A percentile compares a stretch with the other conserved stretches of the same genome.
These are phyloP conservation scores for Drusus annulatus DNA, from an alignment of 1,140 invertebrate species.

Conservation along the genomic window DNA sequence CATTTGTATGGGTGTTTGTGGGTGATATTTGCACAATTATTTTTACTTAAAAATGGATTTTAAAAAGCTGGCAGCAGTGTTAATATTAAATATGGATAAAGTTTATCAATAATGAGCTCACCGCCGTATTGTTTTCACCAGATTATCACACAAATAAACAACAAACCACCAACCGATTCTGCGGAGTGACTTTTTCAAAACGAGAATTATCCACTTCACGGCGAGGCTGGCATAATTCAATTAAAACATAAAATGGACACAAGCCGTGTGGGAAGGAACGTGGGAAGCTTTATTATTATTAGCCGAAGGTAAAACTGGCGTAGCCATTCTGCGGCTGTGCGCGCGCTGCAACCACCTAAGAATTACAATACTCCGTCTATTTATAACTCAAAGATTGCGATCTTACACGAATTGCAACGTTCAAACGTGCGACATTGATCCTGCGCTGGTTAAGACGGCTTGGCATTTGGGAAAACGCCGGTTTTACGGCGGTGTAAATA, in stretches of 20 bases:
- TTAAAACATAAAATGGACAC: constrained; percentile 23
- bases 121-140: constrained; percentile 32
- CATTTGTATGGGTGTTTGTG: no score
- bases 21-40: no score
- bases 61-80: no score
- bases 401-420: not conserved
- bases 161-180: not conserved
- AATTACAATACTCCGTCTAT: constrained; percentile 21
- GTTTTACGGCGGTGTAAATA: constrained; percentile 14
- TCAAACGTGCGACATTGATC: no score
- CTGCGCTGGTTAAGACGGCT: not conserved
- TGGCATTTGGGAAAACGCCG: not conserved
- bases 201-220: constrained; percentile 22
- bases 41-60: no score
- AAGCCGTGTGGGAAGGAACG: constrained; percentile 43
- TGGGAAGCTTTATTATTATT: constrained; percentile 41
- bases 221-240: constrained; percentile 43
- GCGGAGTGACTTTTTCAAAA: not conserved
- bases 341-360: constrained; percentile 42
- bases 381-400: constrained; percentile 38
- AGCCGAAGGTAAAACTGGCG: constrained; percentile 39
- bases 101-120: constrained; percentile 19
- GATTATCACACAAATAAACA: constrained; percentile 48
- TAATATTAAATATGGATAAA: no score
- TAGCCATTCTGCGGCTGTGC: constrained; percentile 14